Evolutionary conservation across 2,113 vertebrate genomes (phyloP).

Genomic region (Gorilla gorilla): DNA sequence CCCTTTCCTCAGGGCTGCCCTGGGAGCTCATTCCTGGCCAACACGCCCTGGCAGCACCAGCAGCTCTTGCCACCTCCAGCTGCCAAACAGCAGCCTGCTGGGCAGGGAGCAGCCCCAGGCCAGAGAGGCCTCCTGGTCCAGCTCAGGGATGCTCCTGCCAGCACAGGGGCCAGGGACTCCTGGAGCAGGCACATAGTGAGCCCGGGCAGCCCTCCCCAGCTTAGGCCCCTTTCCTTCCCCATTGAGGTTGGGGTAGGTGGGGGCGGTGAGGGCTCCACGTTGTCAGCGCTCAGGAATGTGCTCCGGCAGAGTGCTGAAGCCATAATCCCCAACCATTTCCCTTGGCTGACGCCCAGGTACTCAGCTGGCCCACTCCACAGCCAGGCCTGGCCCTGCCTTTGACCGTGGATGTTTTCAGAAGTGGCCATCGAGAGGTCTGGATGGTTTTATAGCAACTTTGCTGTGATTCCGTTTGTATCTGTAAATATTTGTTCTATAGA

Average conservation of each 20-base stretch:
- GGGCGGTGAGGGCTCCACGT: neutral
- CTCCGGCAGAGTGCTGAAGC: slow-evolving; percentile 62
- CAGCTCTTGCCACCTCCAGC: slow-evolving; percentile 40
- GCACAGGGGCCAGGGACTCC: neutral
- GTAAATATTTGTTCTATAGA: slow-evolving; percentile 72
- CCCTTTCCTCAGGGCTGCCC: neutral
- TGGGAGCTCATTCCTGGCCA: neutral
- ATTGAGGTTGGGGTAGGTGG: neutral
- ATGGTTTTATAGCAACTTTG: neutral
- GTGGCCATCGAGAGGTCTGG: neutral
- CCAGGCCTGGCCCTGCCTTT: neutral
- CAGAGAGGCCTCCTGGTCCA: neutral
- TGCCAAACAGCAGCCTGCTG: slow-evolving; percentile 65
- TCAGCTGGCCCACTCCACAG: slow-evolving; percentile 46
- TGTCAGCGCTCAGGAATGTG: slow-evolving; percentile 77
- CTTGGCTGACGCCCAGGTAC: slow-evolving; percentile 69
- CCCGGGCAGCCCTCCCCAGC: rapidly evolving
- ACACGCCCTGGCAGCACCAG: neutral
- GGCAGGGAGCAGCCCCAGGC: neutral
- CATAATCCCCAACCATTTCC: slow-evolving; percentile 71
- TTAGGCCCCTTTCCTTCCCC: neutral
- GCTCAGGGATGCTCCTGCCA: neutral
- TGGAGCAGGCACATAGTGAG: neutral
- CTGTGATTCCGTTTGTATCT: slow-evolving; percentile 3
- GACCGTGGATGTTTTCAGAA: neutral